Base-by-base conservation (phyloP, 2,888 invertebrate species). In the Phanerotoma sp. region DNA sequence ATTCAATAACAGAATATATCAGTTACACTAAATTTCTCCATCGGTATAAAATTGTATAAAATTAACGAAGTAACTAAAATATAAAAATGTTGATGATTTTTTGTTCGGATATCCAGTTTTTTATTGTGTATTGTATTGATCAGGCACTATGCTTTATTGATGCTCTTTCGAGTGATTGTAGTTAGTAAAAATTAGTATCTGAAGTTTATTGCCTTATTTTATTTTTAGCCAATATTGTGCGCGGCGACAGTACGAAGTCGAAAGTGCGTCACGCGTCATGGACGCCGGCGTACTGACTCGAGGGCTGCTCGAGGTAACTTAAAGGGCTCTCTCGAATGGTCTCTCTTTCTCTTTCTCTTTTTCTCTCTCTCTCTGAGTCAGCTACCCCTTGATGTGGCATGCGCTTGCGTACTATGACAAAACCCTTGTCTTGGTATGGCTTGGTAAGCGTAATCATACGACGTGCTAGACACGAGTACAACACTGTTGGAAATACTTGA, bases 251-350 rank as follows among this genome's bases (percentile, higher is more conserved):
- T n/a, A n/a, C n/a, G n/a, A n/a, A 40, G 37, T n/a, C 4, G 22
- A 54, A 40, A 54, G 56, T 63, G 58, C 56, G 62, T 60, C 57
- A 62, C 62, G 62, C 62, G 59, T 60, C 61, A 60, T 56, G 59
- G 61, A 64, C 59, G 61, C 62, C 61, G 63, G 62, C 59, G 59
- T 60, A 64, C 63, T 64, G 61, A 61, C 55, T 51, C 21, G 32
- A 49, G 48, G 54, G 21, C n/a, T 32, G 45, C 51, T 37, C 28
- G 21, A 45, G 25, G 47, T 49, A 40, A 61, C 54, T 62, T 53
- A 62, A 63, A 60, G 59, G 58, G 52, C 61, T 56, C 44, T 13
- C 50, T 48, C 41, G 42, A 25, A 42, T 37, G n/a, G n/a, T n/a
- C n/a, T n/a, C n/a, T n/a, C n/a, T n/a, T n/a, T n/a, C n/a, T n/a